Evolutionary conservation across 1,140 invertebrate species (phyloP), one percentile per base, ranked within the genome.

Genomic region (Lerema accius): DNA sequence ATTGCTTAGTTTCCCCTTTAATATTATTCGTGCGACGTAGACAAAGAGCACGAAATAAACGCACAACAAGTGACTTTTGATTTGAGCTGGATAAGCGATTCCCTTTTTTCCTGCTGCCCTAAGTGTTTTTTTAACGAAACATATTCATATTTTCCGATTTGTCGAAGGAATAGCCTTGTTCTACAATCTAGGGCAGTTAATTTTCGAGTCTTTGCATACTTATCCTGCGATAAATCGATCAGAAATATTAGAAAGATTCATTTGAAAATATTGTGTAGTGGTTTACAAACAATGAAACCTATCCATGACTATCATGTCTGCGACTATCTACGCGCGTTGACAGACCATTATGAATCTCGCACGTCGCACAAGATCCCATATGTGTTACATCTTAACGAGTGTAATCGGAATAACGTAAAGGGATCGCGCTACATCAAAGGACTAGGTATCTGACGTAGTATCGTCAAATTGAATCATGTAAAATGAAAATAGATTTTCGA

Each of bases 1-100:
- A 89, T 86, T 84, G 84, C 79, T 86, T 84, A 86, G 86, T 89
- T 86, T 89, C 78, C 76, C 74, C 84, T 85, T 82, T 86, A 86
- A 89, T 82, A 80, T 80, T 79, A 86, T 87, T 84, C 78, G 77
- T 68, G 67, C 71, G 73, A 80, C 71, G 61, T 62, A 65, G 56
- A 60, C 56, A 60, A 61, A 56, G 32, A 49, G 19, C 35, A 49
- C 32, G 56, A 35, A 48, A 60, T 49, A 60, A 60, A 49, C 45
- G 56, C 56, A 49, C n/a, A 23, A 23, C 56, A 45, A 40, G 45
- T 49, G 32, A 48, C 11, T 40, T 48, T 35, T 60, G 32, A 60
- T 60, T 39, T 60, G 32, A 40, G 56, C 56, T 60, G 13, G 17
- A 39, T 60, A 60, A 49, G 56, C 56, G 56, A 10, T 37, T 49